phyloP scores from a whole-genome alignment of 2,888 invertebrate genomes.

The Drosophila buzzatii region DNA sequence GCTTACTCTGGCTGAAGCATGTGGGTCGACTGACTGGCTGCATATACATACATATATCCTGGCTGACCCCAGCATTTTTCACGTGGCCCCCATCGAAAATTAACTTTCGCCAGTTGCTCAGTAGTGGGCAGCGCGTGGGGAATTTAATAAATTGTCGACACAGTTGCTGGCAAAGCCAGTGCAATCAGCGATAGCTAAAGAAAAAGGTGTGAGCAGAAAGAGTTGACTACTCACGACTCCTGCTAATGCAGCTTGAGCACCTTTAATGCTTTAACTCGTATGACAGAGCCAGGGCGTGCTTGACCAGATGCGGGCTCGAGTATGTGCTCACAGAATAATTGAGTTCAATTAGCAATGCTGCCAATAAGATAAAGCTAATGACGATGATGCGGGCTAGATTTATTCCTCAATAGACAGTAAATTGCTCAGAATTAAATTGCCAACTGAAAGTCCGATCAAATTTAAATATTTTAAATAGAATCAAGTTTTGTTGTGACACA shows the following conservation, averaged over 20 bases:
- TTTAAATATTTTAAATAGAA: conserved; percentile 39
- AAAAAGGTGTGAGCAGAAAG: background rate
- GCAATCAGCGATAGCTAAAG: conserved; percentile 38
- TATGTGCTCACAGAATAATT: conserved; percentile 6
- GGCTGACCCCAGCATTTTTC: conserved; percentile 35
- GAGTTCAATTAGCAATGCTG: conserved; percentile 19
- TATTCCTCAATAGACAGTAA: background rate
- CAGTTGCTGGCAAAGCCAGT: conserved; percentile 20
- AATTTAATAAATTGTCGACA: conserved; percentile 42
- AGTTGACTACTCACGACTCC: background rate
- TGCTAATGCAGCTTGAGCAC: conserved; percentile 26
- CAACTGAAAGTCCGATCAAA: conserved; percentile 8
- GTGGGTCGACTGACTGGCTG: conserved; percentile 12
- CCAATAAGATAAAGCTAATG: conserved; percentile 31
- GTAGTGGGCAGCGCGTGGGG: conserved; percentile 1
- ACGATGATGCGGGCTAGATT: conserved; percentile 31
- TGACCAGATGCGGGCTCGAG: background rate
- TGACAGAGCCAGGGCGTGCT: conserved; percentile 14
- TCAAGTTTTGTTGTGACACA: background rate
- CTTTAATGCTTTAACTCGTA: conserved; percentile 10
- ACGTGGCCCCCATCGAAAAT: conserved; percentile 24
- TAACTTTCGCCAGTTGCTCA: conserved; percentile 29
- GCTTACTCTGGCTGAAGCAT: conserved; percentile 3
- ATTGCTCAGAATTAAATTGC: background rate
- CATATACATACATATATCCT: conserved; percentile 15